These are phyloP conservation scores for Rotaria socialis DNA, from an alignment of 2,888 invertebrate genomes.

Conservation along the genomic window DNA sequence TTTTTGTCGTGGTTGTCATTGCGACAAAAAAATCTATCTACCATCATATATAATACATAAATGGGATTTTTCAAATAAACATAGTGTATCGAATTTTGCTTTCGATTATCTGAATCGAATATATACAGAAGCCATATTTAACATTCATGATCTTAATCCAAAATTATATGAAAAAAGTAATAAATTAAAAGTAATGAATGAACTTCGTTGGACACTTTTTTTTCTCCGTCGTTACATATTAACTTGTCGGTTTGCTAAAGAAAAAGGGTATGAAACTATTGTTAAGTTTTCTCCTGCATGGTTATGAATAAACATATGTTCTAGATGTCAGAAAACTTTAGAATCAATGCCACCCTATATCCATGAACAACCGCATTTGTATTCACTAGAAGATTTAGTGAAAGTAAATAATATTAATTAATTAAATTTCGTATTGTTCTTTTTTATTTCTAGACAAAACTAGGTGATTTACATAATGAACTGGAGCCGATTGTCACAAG, in stretches of 20 bases:
- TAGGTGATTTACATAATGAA: not conserved
- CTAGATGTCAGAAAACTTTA: not conserved
- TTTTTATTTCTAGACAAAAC: not conserved
- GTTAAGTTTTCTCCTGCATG: not conserved
- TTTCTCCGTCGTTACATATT: slow-evolving; percentile 26
- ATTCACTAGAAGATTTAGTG: slow-evolving; percentile 39
- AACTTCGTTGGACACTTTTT: slow-evolving; percentile 36
- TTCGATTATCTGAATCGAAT: slow-evolving; percentile 73
- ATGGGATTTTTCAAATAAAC: slow-evolving; percentile 61
- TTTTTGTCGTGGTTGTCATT: slow-evolving; percentile 80
- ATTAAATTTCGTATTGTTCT: no score
- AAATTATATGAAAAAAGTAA: slow-evolving; percentile 64
- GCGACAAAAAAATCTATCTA: slow-evolving; percentile 71
- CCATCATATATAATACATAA: slow-evolving; percentile 61
- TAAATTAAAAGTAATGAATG: slow-evolving; percentile 36
- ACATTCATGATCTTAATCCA: slow-evolving; percentile 68
- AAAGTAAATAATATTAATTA: not conserved
- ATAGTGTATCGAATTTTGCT: slow-evolving; percentile 77
- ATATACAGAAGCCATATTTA: slow-evolving; percentile 72
- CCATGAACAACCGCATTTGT: slow-evolving; percentile 20
- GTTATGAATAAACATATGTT: not conserved
- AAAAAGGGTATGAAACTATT: not conserved
- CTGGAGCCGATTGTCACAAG: not conserved
- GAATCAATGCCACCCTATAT: not conserved
- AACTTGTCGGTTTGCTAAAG: slow-evolving; percentile 39